Evolutionary conservation across 2,797 vertebrate species (phyloP), one percentile per base, ranked within the genome.

Genomic region (Cossypha dichroa): DNA sequence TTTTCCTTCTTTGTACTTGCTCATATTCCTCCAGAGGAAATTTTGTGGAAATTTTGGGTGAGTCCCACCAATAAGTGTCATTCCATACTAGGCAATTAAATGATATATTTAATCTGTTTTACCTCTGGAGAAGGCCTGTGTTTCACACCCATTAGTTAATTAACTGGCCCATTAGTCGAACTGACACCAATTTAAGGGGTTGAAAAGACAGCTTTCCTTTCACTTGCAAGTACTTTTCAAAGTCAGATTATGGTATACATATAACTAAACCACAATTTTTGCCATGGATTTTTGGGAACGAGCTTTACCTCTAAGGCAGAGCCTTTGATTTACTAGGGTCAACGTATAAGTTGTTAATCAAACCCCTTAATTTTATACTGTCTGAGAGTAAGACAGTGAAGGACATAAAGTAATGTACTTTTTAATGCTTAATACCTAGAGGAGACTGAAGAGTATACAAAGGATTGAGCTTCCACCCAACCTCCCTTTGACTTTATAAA

Each of bases 141-240:
- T 87, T 87, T 91, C 48, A 89, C 23, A 79, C 10, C 23, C 41
- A 76, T 87, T 93, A 90, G 67, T 92, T 91, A 92, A 96, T 96
- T 94, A 93, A 82, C 77, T 69, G 28, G 11, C 15, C 69, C 63
- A 79, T 89, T 94, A 96, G 46, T 86, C 81, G 88, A 92, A 93
- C 40, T 87, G 70, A 76, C 56, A 94, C 45, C 34, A 91, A 43
- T 70, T 76, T 79, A 78, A 56, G n/a, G 15, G 10, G 34, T 46
- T 94, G 75, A 74, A 59, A 96, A 75, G 43, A 82, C 6, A 64
- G 4, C 9, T 91, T 87, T 82, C 15, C 40, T 87, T 88, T 68
- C 51, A 90, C 26, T 86, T 69, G n/a, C 15, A 92, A 86, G 59
- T 90, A 45, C 59, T 86, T 90, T 88, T 94, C 79, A 82, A 94